phyloP scores from a whole-genome alignment of 35 echinoderm and acorn worm species.

The Eucidaris tribuloides region DNA sequence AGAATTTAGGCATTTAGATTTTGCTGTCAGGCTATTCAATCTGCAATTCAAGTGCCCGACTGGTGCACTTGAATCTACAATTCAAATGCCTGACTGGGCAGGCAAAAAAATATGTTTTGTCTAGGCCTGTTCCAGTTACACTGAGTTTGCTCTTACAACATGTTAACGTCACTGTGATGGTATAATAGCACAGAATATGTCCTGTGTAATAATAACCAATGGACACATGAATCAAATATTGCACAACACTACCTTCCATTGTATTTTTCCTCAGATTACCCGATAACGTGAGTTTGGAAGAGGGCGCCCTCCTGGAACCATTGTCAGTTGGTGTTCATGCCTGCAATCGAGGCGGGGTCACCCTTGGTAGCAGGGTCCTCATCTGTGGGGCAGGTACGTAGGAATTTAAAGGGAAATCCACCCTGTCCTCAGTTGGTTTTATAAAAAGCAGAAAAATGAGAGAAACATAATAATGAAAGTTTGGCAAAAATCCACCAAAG shows the following conservation, averaged over 20 bases:
- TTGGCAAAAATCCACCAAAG: too few relatives aligned
- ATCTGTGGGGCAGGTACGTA: slow-evolving; percentile 87
- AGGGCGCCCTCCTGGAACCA: slow-evolving; percentile 89
- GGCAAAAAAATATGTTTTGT: neutral
- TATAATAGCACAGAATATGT: neutral
- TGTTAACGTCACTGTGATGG: neutral
- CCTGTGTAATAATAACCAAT: neutral
- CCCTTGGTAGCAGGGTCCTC: slow-evolving; percentile 73
- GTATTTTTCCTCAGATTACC: slow-evolving; percentile 55
- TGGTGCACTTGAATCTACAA: neutral
- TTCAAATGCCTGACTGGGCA: too few relatives aligned
- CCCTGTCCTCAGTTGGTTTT: neutral
- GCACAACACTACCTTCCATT: neutral
- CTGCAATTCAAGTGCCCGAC: neutral
- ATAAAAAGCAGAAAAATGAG: too few relatives aligned
- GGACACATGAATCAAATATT: neutral
- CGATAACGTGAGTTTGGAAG: slow-evolving; percentile 89
- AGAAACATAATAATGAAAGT: too few relatives aligned
- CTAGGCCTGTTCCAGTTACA: neutral
- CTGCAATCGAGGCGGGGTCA: slow-evolving; percentile 80
- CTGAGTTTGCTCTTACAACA: neutral
- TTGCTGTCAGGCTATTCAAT: too few relatives aligned
- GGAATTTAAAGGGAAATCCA: neutral
- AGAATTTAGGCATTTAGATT: too few relatives aligned
- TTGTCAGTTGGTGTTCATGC: slow-evolving; percentile 92